Conservation (phyloP, 2,888 invertebrate genomes). For the Digitonthophagus gazella region DNA sequence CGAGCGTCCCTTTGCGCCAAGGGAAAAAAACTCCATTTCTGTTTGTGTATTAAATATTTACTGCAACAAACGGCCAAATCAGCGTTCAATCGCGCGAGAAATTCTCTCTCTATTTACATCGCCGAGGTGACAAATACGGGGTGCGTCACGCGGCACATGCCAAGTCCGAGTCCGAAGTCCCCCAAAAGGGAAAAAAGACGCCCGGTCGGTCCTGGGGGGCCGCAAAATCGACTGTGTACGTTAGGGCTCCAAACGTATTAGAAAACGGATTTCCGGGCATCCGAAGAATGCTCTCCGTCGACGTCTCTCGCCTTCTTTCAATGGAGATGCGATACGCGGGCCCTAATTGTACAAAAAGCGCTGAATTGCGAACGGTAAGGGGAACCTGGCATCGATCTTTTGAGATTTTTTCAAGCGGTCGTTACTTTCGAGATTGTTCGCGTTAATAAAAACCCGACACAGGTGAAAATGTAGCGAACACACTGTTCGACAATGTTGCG, state of each 20-base stretch:
- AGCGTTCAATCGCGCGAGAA: conserved; percentile 7
- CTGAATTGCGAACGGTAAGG: too few relatives aligned
- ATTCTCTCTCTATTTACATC: background rate
- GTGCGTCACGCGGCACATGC: background rate
- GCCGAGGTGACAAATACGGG: background rate
- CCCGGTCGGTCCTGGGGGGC: background rate
- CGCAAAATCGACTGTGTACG: background rate
- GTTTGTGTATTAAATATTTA: conserved; percentile 16
- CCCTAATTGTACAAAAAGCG: too few relatives aligned
- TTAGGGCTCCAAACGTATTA: too few relatives aligned
- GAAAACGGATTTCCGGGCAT: too few relatives aligned
- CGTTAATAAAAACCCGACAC: background rate
- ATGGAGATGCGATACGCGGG: too few relatives aligned
- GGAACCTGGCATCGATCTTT: too few relatives aligned
- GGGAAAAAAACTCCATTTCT: conserved; percentile 9
- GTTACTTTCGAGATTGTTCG: background rate
- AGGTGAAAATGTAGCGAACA: background rate
- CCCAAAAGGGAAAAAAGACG: background rate
- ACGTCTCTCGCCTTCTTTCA: too few relatives aligned
- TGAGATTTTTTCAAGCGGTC: too few relatives aligned
- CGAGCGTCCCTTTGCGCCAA: too few relatives aligned
- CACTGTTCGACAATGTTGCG: background rate
- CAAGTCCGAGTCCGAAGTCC: background rate
- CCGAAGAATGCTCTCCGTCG: too few relatives aligned
- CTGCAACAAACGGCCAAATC: conserved; percentile 1